phyloP scores from a whole-genome alignment of 2,797 vertebrate genomes.

The Dryobates pubescens region DNA sequence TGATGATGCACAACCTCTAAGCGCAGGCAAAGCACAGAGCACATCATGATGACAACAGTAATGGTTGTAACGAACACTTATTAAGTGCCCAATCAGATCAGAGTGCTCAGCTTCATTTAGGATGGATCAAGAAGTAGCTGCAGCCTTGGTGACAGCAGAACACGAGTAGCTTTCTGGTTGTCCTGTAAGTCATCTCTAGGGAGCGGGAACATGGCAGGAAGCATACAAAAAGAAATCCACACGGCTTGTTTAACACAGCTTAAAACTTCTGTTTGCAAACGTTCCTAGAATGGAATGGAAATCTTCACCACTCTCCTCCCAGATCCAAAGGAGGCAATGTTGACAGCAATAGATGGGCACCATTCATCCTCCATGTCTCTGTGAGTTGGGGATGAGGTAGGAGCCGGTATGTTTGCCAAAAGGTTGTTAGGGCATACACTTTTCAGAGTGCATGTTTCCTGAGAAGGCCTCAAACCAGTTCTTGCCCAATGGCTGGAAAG shows the following conservation, averaged over 20 bases:
- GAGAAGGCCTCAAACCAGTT: conserved; percentile 13
- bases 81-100: not conserved
- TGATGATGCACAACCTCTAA: not conserved
- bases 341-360: conserved; percentile 64
- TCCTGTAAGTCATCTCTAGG: not conserved
- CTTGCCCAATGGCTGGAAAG: conserved; percentile 29
- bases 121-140: not conserved
- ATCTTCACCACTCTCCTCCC: conserved; percentile 76
- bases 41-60: not conserved
- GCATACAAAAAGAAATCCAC: not conserved
- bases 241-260: not conserved
- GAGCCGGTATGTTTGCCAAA: conserved; percentile 28
- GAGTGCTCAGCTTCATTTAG: not conserved
- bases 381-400: not conserved
- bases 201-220: not conserved
- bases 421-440: conserved; percentile 16
- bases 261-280: not conserved
- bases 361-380: not conserved
- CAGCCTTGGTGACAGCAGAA: not conserved
- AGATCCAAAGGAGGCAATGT: conserved; percentile 67
- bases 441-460: not conserved
- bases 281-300: conserved; percentile 73
- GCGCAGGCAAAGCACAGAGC: not conserved
- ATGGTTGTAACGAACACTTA: not conserved
- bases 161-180: not conserved